Conservation (phyloP, 2,113 vertebrate species). For the Fukomys damarensis region DNA sequence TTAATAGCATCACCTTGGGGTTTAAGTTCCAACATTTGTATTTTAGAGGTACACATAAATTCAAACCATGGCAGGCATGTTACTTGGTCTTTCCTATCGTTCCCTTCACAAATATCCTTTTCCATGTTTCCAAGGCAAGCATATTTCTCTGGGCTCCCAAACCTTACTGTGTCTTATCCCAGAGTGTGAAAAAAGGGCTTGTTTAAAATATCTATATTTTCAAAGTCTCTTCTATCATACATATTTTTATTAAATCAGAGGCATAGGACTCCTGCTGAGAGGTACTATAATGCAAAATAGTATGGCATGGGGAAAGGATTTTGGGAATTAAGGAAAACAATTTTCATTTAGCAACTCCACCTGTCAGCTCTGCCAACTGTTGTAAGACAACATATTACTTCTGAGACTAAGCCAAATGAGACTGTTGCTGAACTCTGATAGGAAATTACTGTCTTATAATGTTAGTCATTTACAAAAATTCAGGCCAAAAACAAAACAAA, state of each 20-base stretch:
- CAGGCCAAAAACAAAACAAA: not conserved
- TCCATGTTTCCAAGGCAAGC: not conserved
- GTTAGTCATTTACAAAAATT: constrained; percentile 40
- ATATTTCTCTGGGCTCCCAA: constrained; percentile 13
- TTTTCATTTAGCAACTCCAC: constrained; percentile 38
- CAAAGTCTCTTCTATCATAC: not conserved
- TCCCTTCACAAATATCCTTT: constrained; percentile 1
- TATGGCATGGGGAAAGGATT: not conserved
- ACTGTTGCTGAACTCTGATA: not conserved
- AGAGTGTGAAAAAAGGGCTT: not conserved
- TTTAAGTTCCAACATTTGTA: not conserved
- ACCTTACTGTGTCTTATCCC: not conserved
- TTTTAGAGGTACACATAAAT: not conserved
- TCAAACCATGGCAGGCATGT: not conserved
- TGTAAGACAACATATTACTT: constrained; percentile 35
- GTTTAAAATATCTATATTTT: constrained; percentile 12
- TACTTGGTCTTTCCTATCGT: not conserved
- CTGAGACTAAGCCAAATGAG: not conserved
- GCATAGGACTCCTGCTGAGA: not conserved
- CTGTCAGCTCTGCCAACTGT: constrained; percentile 31
- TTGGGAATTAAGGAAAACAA: not conserved
- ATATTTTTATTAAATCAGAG: constrained; percentile 34
- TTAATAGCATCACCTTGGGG: not conserved
- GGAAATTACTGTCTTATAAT: not conserved
- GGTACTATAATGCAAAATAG: not conserved